These are phyloP conservation scores for Holacanthella duospinosa DNA, from an alignment of 2,888 invertebrate genomes.

Conservation along the genomic window DNA sequence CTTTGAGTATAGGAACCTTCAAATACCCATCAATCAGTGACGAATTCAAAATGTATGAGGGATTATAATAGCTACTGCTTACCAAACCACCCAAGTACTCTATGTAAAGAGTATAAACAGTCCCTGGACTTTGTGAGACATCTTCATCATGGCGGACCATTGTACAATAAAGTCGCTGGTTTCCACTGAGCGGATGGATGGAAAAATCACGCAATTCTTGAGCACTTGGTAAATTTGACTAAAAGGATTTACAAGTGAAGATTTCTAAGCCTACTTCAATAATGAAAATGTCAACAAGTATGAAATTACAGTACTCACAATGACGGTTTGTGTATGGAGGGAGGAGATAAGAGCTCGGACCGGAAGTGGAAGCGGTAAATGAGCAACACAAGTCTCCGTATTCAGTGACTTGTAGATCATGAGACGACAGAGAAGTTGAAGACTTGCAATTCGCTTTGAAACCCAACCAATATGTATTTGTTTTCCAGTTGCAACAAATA, in stretches of 20 bases:
- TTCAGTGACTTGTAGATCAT: conserved; percentile 57
- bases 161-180: conserved; percentile 88
- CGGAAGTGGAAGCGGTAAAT: conserved; percentile 75
- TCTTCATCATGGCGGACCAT: conserved; percentile 90
- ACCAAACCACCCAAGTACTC: conserved; percentile 89
- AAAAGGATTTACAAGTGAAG: conserved; percentile 10
- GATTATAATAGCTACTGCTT: too few species aligned
- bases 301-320: conserved; percentile 50
- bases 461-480: conserved; percentile 84
- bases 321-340: conserved; percentile 84
- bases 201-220: conserved; percentile 83
- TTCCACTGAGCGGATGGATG: conserved; percentile 73
- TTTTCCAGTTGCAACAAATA: conserved; percentile 87
- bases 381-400: conserved; percentile 61
- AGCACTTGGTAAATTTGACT: conserved; percentile 91
- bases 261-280: neutral
- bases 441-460: conserved; percentile 74
- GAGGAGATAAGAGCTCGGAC: conserved; percentile 73
- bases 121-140: conserved; percentile 50
- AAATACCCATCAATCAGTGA: too few species aligned
- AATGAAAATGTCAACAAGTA: conserved; percentile 8
- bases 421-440: conserved; percentile 79
- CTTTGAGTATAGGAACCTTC: conserved; percentile 75
- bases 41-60: too few species aligned
- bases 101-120: conserved; percentile 77